Conservation (phyloP, 2,888 invertebrate species). For the Athalia rosae region DNA sequence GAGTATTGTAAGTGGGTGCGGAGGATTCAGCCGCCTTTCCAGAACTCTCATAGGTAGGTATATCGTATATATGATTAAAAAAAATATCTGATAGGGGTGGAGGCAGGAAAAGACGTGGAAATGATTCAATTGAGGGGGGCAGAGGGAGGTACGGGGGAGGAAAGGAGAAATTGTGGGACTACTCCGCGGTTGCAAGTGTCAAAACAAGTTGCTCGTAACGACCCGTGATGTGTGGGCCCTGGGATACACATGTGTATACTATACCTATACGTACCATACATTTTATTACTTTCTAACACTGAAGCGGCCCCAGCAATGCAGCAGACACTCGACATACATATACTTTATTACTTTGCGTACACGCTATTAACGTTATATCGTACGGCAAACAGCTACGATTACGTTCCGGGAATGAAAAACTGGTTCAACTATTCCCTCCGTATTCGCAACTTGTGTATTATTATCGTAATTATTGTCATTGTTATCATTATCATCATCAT, state of each 20-base stretch:
- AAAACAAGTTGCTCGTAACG: conserved; percentile 40
- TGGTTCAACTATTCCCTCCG: conserved; percentile 23
- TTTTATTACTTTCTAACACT: conserved; percentile 1
- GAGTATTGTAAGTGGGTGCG: conserved; percentile 24
- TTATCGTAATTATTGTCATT: background rate
- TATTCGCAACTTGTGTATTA: background rate
- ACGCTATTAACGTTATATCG: too few relatives aligned
- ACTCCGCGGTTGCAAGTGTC: conserved; percentile 34
- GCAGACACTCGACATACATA: conserved; percentile 1
- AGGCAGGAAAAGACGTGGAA: background rate
- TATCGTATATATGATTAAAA: conserved; percentile 30
- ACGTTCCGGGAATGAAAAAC: conserved; percentile 13
- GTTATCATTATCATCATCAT: background rate
- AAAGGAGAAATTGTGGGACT: conserved; percentile 34
- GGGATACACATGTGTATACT: conserved; percentile 7
- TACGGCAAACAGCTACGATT: background rate
- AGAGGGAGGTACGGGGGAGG: conserved; percentile 16
- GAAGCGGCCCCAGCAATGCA: background rate
- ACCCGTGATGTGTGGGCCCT: conserved; percentile 28
- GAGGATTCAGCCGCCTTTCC: conserved; percentile 12
- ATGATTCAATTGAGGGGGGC: background rate
- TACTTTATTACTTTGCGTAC: background rate
- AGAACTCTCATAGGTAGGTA: conserved; percentile 37
- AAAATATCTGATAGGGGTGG: conserved; percentile 15
- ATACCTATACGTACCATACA: too few relatives aligned